These are phyloP conservation scores for Apodemus sylvaticus DNA, from an alignment of 2,113 vertebrate species.

Conservation along the genomic window DNA sequence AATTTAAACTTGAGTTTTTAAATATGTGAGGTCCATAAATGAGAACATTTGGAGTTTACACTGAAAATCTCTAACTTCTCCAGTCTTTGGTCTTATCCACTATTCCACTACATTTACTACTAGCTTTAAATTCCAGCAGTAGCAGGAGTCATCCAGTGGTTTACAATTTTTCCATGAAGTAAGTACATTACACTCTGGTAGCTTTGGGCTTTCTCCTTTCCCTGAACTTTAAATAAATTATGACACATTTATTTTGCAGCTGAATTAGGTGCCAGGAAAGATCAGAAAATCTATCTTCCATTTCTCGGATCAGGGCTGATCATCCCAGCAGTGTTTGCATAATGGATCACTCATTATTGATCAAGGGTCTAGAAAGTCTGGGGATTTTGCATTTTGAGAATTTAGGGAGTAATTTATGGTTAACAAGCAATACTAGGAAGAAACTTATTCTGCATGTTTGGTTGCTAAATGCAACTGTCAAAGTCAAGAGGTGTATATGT, in stretches of 20 bases:
- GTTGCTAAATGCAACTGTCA: slow-evolving; percentile 66
- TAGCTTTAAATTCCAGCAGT: slow-evolving; percentile 45
- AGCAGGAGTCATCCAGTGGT: slow-evolving; percentile 3
- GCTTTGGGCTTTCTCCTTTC: slow-evolving; percentile 68
- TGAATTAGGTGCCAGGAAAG: slow-evolving; percentile 78
- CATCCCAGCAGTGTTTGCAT: slow-evolving; percentile 61
- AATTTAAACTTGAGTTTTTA: neutral
- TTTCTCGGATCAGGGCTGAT: slow-evolving; percentile 74
- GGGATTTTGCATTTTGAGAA: slow-evolving; percentile 67
- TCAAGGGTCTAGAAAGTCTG: slow-evolving; percentile 60
- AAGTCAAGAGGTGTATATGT: slow-evolving; percentile 35
- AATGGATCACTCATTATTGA: slow-evolving; percentile 77
- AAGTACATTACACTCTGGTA: slow-evolving; percentile 60
- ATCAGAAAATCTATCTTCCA: slow-evolving; percentile 76
- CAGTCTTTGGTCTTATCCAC: neutral
- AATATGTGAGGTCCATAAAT: neutral
- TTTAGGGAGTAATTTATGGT: slow-evolving; percentile 60
- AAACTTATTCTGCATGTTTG: slow-evolving; percentile 56
- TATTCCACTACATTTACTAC: neutral
- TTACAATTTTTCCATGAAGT: slow-evolving; percentile 65
- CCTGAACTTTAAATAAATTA: slow-evolving; percentile 80
- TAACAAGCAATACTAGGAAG: slow-evolving; percentile 54
- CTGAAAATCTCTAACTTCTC: slow-evolving; percentile 3
- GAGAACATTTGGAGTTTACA: neutral
- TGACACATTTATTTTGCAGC: slow-evolving; percentile 76